These are phyloP conservation scores for Smutsia temminckii DNA, from an alignment of 2,797 vertebrate species.

Conservation along the genomic window DNA sequence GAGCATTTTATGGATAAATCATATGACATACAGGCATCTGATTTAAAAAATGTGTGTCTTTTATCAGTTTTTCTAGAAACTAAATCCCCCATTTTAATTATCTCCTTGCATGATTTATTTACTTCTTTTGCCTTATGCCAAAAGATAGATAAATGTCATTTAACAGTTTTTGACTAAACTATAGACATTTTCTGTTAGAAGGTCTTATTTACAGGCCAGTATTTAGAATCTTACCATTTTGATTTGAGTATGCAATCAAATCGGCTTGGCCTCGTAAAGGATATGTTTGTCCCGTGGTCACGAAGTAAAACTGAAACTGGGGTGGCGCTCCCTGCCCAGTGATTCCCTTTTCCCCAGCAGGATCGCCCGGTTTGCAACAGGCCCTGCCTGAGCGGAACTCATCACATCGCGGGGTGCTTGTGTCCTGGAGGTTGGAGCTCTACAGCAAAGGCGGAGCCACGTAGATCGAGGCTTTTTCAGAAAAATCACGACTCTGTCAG, in stretches of 20 bases:
- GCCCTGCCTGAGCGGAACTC: no score
- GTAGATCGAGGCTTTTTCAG: background rate
- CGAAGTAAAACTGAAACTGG: background rate
- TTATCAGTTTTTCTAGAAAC: slow-evolving; percentile 49
- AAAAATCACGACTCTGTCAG: background rate
- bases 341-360: background rate
- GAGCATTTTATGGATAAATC: slow-evolving; percentile 29
- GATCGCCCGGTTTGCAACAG: background rate
- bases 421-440: background rate
- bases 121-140: background rate
- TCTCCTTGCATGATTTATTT: background rate
- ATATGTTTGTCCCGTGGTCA: background rate
- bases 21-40: background rate
- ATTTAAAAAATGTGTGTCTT: background rate
- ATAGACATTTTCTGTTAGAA: background rate
- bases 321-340: rapidly evolving
- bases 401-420: rapidly evolving
- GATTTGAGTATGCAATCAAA: background rate
- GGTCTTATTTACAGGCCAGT: background rate
- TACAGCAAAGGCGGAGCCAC: background rate
- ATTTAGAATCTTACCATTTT: background rate
- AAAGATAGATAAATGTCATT: slow-evolving; percentile 8
- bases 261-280: background rate
- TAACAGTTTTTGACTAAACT: background rate
- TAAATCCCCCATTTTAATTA: background rate